Conservation (phyloP, 2,888 invertebrate genomes). For the Vesta saturnalis region DNA sequence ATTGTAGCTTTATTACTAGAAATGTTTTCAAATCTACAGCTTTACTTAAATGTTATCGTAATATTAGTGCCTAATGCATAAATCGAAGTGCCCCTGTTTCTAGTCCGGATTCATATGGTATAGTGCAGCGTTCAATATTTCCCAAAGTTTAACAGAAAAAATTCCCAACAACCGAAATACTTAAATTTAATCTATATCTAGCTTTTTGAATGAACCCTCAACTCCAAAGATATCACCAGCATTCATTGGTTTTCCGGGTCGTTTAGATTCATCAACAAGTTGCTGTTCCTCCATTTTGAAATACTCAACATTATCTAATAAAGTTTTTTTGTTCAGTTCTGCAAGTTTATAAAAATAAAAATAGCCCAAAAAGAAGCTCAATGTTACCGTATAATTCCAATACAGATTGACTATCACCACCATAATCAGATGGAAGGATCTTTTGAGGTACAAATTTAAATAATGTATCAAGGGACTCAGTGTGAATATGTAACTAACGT, state of each 20-base stretch:
- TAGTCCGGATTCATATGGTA: no score
- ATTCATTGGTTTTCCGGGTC: constrained; percentile 71
- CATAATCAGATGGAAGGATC: constrained; percentile 47
- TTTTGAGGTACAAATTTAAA: constrained; percentile 48
- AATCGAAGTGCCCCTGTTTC: no score
- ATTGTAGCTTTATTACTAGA: no score
- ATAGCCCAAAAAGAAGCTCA: not conserved
- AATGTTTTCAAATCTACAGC: no score
- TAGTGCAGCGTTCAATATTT: no score
- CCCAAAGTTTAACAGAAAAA: no score
- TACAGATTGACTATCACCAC: constrained; percentile 42
- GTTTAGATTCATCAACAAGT: constrained; percentile 66
- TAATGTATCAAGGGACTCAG: constrained; percentile 47
- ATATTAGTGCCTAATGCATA: no score
- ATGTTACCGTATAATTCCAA: constrained; percentile 45
- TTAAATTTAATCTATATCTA: constrained; percentile 70
- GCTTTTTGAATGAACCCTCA: constrained; percentile 78
- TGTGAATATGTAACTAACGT: constrained; percentile 51
- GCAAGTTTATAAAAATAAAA: not conserved
- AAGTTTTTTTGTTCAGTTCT: constrained; percentile 45
- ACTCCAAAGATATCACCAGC: constrained; percentile 70
- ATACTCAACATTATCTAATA: constrained; percentile 55
- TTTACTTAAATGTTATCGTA: no score
- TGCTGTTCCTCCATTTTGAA: constrained; percentile 64
- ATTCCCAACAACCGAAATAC: not conserved